Evolutionary conservation across 2,888 invertebrate genomes (phyloP).

Genomic region (Ceraclea dissimilis): DNA sequence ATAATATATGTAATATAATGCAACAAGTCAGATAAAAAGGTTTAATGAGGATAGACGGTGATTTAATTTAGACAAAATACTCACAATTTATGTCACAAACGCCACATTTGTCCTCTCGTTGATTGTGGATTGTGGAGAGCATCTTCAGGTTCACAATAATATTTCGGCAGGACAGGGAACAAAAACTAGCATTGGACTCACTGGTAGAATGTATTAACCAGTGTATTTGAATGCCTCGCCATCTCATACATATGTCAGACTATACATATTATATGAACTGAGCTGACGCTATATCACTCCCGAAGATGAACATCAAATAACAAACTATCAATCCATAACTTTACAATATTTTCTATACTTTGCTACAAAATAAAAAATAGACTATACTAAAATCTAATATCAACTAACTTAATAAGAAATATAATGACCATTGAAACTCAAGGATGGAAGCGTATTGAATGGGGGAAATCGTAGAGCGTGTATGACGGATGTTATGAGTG

Average conservation of each 20-base stretch:
- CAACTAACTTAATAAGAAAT: background rate
- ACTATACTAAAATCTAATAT: background rate
- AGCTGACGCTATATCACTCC: background rate
- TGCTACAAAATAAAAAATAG: background rate
- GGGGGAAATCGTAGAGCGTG: too few species aligned
- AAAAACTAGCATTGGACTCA: conserved; percentile 4
- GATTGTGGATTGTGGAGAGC: too few species aligned
- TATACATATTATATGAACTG: background rate
- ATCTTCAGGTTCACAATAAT: background rate
- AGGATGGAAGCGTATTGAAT: too few species aligned
- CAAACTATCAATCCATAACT: background rate
- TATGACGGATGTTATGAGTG: too few species aligned
- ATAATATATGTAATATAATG: too few species aligned
- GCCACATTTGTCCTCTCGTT: background rate
- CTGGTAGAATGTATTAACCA: conserved; percentile 6
- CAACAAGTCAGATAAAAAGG: background rate
- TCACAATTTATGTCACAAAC: background rate
- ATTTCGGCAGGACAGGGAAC: background rate
- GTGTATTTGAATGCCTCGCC: conserved; percentile 2
- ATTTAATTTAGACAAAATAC: background rate
- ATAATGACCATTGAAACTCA: too few species aligned
- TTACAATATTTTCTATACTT: background rate
- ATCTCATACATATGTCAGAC: background rate
- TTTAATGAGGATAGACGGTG: background rate
- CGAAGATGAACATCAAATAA: too few species aligned